Evolutionary conservation across 92 coral and sea anemone genomes (phyloP).

Genomic region (Blastomussa wellsi): DNA sequence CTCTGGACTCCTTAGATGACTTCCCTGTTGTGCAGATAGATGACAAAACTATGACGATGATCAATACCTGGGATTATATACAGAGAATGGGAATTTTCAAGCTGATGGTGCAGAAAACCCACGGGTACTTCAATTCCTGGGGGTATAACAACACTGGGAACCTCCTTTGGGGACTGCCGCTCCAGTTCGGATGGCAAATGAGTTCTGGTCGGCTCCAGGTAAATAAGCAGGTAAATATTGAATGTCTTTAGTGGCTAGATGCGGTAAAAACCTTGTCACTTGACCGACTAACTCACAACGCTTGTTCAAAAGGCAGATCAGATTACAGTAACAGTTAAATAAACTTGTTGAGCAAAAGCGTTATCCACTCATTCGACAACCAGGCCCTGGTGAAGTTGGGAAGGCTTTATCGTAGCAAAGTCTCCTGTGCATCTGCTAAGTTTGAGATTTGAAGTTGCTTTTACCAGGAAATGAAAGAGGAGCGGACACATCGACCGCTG

Average conservation of each 20-base stretch:
- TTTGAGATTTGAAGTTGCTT: neutral
- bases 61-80: slow-evolving; percentile 76
- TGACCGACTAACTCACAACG: neutral
- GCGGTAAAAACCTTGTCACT: neutral
- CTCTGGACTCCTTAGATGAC: slow-evolving; percentile 57
- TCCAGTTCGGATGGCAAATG: slow-evolving; percentile 90
- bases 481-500: slow-evolving; percentile 96
- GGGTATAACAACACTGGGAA: slow-evolving; percentile 85
- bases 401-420: neutral
- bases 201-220: slow-evolving; percentile 67
- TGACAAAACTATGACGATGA: slow-evolving; percentile 45
- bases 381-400: too few relatives aligned
- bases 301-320: too few relatives aligned
- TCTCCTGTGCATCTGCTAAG: neutral
- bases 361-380: too few relatives aligned
- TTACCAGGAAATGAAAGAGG: slow-evolving; percentile 89
- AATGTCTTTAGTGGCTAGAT: neutral
- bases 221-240: slow-evolving; percentile 81
- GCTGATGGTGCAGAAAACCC: slow-evolving; percentile 55
- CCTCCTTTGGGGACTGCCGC: slow-evolving; percentile 86
- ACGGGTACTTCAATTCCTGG: slow-evolving; percentile 71
- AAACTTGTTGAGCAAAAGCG: too few relatives aligned
- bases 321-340: too few relatives aligned
- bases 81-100: slow-evolving; percentile 76
- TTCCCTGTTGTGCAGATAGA: slow-evolving; percentile 60